phyloP scores from a whole-genome alignment of 2,113 vertebrate genomes.

The Shinisaurus crocodilurus region DNA sequence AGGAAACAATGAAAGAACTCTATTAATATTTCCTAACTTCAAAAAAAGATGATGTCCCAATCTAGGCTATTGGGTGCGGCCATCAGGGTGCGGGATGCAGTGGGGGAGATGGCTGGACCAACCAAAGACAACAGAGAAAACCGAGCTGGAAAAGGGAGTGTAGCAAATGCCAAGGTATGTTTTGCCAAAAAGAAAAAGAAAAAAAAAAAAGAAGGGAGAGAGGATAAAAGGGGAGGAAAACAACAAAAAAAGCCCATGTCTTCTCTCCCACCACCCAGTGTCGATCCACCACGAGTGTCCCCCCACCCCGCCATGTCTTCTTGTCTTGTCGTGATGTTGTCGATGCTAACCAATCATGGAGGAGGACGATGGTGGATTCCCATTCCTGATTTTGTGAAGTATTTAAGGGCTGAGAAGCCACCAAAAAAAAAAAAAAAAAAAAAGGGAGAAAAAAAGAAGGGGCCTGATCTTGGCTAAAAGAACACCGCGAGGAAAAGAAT shows the following conservation, averaged over 20 bases:
- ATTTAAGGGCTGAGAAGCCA: constrained; percentile 70
- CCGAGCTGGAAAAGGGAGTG: neutral
- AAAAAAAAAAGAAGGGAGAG: neutral
- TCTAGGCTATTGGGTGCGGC: constrained; percentile 7
- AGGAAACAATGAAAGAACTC: constrained; percentile 12
- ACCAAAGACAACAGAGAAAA: neutral
- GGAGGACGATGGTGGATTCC: constrained; percentile 52
- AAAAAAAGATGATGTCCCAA: neutral
- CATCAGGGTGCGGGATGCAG: neutral
- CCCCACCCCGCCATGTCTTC: constrained; percentile 62
- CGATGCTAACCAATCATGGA: constrained; percentile 43
- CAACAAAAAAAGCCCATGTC: constrained; percentile 39
- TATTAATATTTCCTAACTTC: constrained; percentile 2
- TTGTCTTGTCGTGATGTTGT: constrained; percentile 73
- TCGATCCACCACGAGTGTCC: constrained; percentile 22
- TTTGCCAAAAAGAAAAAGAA: constrained; percentile 59
- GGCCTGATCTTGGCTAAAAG: constrained; percentile 54
- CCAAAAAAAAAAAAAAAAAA: neutral
- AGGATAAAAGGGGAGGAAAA: neutral
- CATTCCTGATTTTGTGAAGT: constrained; percentile 60
- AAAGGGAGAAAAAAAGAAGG: constrained; percentile 42
- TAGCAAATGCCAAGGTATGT: constrained; percentile 27
- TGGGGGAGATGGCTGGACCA: neutral
- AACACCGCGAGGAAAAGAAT: neutral
- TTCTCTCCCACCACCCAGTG: neutral